Evolutionary conservation across 2,113 vertebrate genomes (phyloP).

Genomic region (Pseudolaguvia tuberculata): DNA sequence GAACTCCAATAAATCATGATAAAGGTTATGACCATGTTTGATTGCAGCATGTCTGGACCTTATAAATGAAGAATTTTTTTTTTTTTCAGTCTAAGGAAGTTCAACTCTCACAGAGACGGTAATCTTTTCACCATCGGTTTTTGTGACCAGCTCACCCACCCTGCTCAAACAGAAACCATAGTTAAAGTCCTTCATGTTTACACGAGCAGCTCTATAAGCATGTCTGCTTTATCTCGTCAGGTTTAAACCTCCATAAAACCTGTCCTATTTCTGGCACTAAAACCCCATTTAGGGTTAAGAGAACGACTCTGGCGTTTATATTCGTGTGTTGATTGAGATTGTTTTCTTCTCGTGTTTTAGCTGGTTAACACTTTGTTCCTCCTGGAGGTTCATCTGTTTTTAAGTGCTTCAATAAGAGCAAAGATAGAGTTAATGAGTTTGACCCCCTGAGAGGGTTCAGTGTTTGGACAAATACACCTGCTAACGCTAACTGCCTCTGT

Average conservation of each 20-base stretch:
- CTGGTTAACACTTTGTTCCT: constrained; percentile 46
- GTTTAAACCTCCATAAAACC: constrained; percentile 13
- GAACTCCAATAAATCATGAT: too few relatives aligned
- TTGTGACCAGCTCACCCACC: constrained; percentile 52
- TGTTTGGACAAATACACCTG: constrained; percentile 67
- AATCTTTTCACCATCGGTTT: background rate
- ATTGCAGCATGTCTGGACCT: too few relatives aligned
- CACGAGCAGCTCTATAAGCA: constrained; percentile 15
- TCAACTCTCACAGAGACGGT: background rate
- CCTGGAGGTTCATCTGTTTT: constrained; percentile 41
- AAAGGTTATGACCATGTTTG: too few relatives aligned
- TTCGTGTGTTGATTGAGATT: too few relatives aligned
- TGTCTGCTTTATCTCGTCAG: constrained; percentile 31
- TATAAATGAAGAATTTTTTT: too few relatives aligned
- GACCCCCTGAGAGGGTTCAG: constrained; percentile 47
- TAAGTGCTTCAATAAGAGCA: constrained; percentile 48
- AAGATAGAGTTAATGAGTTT: constrained; percentile 51
- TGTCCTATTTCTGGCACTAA: background rate
- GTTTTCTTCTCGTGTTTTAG: too few relatives aligned
- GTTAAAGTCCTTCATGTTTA: constrained; percentile 42
- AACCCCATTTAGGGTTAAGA: background rate
- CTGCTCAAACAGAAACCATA: constrained; percentile 62
- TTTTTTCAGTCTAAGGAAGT: background rate
- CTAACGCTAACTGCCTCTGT: background rate
- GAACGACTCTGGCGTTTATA: background rate